Evolutionary conservation across 2,888 invertebrate species (phyloP), one percentile per base, ranked within the genome.

Genomic region (Nemotelus pantherinus): DNA sequence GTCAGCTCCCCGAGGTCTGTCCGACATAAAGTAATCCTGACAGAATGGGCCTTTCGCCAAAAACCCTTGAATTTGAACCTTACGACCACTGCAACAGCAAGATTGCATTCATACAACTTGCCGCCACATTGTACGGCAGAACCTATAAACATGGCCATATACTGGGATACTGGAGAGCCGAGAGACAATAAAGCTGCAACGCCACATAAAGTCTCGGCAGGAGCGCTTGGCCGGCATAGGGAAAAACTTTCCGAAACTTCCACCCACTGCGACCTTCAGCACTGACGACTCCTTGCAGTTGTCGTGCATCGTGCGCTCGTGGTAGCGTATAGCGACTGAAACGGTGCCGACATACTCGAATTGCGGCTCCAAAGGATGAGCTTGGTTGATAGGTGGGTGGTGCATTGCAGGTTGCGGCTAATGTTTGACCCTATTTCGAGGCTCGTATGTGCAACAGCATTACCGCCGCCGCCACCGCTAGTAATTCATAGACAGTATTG

Each of bases 361-460:
- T 10, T 41, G 25, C 1, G 25, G 25, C 47, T 41, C 63, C 60
- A 25, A 53, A 53, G 53, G 43, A 68, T 43, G 47, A 41, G 74
- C 6, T 25, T 39, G 57, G 43, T 10, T 53, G n/a, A 68, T 76
- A 68, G 77, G 79, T 78, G 80, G 81, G 82, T 85, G 85, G 84
- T 86, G 85, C 86, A 86, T 84, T 86, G 86, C 86, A 86, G 86
- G 85, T 86, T 85, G 85, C 85, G 86, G 85, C 85, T 85, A 85
- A 85, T 85, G 84, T 86, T 85, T 86, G 86, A 86, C 86, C 86
- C 86, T 86, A 84, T 86, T 86, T 67, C 50, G 71, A 76, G 65
- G 50, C 78, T 80, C 75, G 41, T 75, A 60, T 68, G 65, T 78
- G 78, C 76, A 78, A 78, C 77, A 80, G 78, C 75, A 80, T 67